A percentile compares a stretch with the other conserved stretches of the same genome.
phyloP scores from a whole-genome alignment of 2,113 vertebrate species.

The Tichodroma muraria region DNA sequence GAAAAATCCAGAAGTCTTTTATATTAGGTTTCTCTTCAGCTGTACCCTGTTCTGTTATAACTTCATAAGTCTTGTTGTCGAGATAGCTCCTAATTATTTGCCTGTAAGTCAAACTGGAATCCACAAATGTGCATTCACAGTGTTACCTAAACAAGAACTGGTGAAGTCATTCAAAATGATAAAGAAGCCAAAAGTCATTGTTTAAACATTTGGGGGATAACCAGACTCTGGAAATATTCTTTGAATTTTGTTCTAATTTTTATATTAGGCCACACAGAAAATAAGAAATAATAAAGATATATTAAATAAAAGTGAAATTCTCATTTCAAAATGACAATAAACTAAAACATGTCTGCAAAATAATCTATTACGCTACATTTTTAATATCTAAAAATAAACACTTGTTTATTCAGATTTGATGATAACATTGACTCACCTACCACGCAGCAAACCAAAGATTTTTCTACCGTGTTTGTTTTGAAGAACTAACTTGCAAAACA shows the following conservation, averaged over 20 bases:
- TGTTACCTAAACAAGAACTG: neutral
- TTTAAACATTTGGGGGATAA: neutral
- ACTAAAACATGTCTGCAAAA: neutral
- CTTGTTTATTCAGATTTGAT: conserved; percentile 43
- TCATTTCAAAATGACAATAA: neutral
- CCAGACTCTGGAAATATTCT: neutral
- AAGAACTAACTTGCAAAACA: conserved; percentile 46
- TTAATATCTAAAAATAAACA: conserved; percentile 30
- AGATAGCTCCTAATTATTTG: neutral
- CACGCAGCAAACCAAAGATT: neutral
- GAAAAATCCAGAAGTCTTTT: neutral
- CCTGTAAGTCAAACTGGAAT: neutral
- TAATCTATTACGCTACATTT: neutral
- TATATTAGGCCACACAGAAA: neutral
- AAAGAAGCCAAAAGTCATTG: neutral
- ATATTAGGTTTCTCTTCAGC: neutral
- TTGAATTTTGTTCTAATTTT: neutral
- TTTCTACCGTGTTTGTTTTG: conserved; percentile 46
- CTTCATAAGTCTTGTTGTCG: neutral
- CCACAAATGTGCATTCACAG: neutral
- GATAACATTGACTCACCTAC: conserved; percentile 51
- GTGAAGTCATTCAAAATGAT: neutral
- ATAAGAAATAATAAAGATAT: neutral
- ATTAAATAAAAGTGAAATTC: neutral
- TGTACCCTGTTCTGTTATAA: neutral